Conservation (phyloP, 2,113 vertebrate species). For the Peromyscus leucopus region DNA sequence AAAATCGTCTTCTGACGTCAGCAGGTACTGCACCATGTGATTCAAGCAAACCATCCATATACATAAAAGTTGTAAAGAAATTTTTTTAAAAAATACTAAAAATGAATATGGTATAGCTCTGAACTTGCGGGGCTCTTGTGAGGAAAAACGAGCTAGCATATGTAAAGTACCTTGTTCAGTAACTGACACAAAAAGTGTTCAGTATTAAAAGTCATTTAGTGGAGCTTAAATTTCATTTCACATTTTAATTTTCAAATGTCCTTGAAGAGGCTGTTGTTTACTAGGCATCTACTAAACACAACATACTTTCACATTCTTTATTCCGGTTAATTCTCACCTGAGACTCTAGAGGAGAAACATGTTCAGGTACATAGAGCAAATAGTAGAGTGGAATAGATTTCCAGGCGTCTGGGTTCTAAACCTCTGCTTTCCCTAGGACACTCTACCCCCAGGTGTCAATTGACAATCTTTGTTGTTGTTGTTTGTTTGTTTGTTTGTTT, state of each 20-base stretch:
- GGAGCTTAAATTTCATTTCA: not conserved
- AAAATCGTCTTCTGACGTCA: not conserved
- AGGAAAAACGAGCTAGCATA: not conserved
- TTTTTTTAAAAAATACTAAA: not conserved
- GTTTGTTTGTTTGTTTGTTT: not conserved
- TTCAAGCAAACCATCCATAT: not conserved
- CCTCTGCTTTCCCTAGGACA: not conserved
- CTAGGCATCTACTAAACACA: not conserved
- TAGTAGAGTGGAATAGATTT: not conserved
- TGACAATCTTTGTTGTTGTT: not conserved
- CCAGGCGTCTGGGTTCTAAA: not conserved
- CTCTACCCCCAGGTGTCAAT: not conserved
- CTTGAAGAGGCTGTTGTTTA: conserved; percentile 1
- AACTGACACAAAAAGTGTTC: not conserved
- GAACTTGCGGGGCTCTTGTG: not conserved
- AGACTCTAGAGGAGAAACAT: conserved; percentile 48
- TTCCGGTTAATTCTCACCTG: conserved; percentile 35
- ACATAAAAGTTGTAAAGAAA: not conserved
- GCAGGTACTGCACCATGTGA: not conserved
- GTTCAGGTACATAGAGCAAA: not conserved
- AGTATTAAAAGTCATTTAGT: not conserved
- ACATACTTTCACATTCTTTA: not conserved
- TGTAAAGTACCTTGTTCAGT: not conserved
- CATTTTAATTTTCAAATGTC: conserved; percentile 18
- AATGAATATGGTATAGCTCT: not conserved